Evolutionary conservation across 1,140 invertebrate genomes (phyloP).

Genomic region (Prorops nasuta): DNA sequence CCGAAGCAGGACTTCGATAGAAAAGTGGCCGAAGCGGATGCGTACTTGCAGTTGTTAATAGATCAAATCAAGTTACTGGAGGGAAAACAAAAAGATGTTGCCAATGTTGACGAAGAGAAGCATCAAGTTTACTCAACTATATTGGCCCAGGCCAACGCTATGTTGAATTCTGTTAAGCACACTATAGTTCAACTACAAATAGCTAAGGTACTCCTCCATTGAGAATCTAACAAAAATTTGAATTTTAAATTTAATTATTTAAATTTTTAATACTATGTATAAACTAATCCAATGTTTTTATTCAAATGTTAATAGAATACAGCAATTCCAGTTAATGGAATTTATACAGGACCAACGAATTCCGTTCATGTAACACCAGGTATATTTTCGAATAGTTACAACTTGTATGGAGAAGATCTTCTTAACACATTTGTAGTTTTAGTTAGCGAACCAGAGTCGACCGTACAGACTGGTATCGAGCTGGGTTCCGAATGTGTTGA

Average conservation of each 20-base stretch:
- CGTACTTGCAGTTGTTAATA: constrained; percentile 93
- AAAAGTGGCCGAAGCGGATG: constrained; percentile 91
- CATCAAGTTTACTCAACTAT: constrained; percentile 44
- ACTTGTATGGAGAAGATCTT: too few relatives aligned
- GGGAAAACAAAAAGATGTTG: constrained; percentile 30
- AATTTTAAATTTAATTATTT: constrained; percentile 3
- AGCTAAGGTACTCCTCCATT: constrained; percentile 75
- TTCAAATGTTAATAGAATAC: constrained; percentile 68
- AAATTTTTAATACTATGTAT: constrained; percentile 6
- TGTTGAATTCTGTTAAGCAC: constrained; percentile 79
- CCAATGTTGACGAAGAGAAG: constrained; percentile 40
- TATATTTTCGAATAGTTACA: too few relatives aligned
- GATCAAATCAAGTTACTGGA: constrained; percentile 80
- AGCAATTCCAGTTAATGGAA: constrained; percentile 82
- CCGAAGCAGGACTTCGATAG: constrained; percentile 82
- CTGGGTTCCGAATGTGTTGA: constrained; percentile 64
- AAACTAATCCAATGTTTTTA: neutral
- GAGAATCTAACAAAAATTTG: too few relatives aligned
- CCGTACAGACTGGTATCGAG: constrained; percentile 62
- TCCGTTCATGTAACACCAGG: constrained; percentile 29
- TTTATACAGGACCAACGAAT: constrained; percentile 67
- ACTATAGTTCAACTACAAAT: constrained; percentile 96
- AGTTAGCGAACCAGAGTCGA: constrained; percentile 38
- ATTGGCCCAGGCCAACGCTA: constrained; percentile 46
- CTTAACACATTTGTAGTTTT: constrained; percentile 26